These are phyloP conservation scores for Drosophila persimilis DNA, from an alignment of 1,140 invertebrate genomes.

Conservation along the genomic window DNA sequence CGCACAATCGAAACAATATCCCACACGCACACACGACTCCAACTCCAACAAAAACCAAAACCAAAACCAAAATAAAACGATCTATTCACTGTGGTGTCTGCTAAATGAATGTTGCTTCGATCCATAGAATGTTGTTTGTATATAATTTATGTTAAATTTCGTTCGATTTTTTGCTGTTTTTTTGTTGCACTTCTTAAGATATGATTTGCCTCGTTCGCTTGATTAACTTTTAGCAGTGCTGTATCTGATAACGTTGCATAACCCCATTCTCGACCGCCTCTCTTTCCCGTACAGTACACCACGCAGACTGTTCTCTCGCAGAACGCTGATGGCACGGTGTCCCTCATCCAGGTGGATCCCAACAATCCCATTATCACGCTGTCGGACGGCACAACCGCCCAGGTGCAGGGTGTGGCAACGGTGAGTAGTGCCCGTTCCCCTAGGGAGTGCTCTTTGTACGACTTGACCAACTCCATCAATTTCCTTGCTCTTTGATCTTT, in stretches of 20 bases:
- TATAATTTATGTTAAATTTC: too few relatives aligned
- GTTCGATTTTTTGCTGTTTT: too few relatives aligned
- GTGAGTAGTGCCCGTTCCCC: constrained; percentile 83
- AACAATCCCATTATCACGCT: constrained; percentile 97
- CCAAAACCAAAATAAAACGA: not conserved
- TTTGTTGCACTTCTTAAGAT: too few relatives aligned
- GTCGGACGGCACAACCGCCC: constrained; percentile 97
- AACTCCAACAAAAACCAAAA: not conserved
- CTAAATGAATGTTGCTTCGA: not conserved
- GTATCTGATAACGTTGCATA: not conserved
- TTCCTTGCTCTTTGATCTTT: constrained; percentile 8
- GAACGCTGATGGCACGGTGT: constrained; percentile 98
- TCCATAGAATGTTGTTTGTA: too few relatives aligned
- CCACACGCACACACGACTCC: constrained; percentile 31
- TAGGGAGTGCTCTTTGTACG: not conserved
- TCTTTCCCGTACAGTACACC: constrained; percentile 86
- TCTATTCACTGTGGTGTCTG: not conserved
- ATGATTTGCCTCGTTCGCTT: too few relatives aligned
- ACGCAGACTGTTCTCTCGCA: constrained; percentile 96
- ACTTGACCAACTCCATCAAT: not conserved
- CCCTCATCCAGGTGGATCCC: constrained; percentile 97
- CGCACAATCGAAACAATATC: constrained; percentile 8
- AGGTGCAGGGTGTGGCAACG: constrained; percentile 94
- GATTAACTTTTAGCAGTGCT: constrained; percentile 3
- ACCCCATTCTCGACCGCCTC: not conserved